Conservation (phyloP, 2,888 invertebrate genomes). For the Pachycephus smyrnensis region DNA sequence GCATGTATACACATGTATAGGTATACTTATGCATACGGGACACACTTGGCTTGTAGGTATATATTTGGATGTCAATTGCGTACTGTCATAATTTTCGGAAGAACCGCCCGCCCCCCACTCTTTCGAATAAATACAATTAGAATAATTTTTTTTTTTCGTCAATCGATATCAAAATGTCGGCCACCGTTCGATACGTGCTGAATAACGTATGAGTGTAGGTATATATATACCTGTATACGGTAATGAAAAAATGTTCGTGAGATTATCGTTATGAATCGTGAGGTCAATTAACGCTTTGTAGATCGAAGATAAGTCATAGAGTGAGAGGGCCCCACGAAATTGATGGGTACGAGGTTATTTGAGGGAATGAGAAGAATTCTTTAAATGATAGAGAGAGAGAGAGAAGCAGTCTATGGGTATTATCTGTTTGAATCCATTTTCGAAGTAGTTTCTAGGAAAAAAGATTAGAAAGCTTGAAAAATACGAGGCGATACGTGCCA, state of each 20-base stretch:
- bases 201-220: neutral
- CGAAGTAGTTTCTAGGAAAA: neutral
- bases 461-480: neutral
- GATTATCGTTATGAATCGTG: slow-evolving; percentile 29
- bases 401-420: neutral
- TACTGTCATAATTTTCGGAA: neutral
- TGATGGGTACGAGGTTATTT: slow-evolving; percentile 38
- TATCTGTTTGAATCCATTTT: neutral
- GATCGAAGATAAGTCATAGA: slow-evolving; percentile 12
- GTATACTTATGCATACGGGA: neutral
- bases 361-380: slow-evolving; percentile 32
- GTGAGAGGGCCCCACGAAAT: slow-evolving; percentile 19
- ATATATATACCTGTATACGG: slow-evolving; percentile 18
- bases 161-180: neutral
- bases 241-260: slow-evolving; percentile 15
- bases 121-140: neutral
- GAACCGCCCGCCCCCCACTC: neutral
- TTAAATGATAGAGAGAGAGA: slow-evolving; percentile 17
- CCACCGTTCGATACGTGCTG: neutral
- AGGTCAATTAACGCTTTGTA: slow-evolving; percentile 39
- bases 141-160: neutral
- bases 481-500: neutral
- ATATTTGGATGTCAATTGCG: neutral
- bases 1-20: neutral
- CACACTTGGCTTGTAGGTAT: neutral